These are phyloP conservation scores for Cephonodes hylas DNA, from an alignment of 2,888 invertebrate species.

Conservation along the genomic window DNA sequence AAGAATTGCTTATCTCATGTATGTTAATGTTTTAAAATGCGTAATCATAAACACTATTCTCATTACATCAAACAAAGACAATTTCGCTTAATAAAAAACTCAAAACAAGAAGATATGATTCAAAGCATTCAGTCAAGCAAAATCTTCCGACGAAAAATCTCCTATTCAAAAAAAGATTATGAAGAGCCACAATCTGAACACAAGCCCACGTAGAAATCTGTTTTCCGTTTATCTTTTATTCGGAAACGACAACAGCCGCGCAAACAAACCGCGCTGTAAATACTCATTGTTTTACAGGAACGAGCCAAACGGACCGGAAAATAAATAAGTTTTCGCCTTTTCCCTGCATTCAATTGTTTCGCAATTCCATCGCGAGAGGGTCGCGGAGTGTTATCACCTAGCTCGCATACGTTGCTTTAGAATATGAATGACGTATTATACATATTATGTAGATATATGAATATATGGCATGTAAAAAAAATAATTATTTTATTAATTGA, in stretches of 20 bases:
- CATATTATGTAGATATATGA: no score
- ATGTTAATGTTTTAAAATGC: no score
- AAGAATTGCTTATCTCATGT: no score
- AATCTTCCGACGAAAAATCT: neutral
- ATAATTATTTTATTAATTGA: no score
- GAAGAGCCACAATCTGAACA: neutral
- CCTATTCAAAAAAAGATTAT: neutral
- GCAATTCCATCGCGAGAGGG: neutral
- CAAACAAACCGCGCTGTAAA: constrained; percentile 2
- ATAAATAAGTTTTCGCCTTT: constrained; percentile 5
- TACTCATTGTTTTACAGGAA: neutral
- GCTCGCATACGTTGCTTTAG: no score
- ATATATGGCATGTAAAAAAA: no score
- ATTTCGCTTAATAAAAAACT: no score
- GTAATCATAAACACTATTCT: no score
- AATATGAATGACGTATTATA: no score
- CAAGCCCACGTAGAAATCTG: neutral
- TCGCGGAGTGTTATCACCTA: neutral
- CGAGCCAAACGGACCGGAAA: neutral
- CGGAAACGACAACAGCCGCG: neutral
- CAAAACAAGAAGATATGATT: no score
- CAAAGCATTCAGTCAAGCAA: no score
- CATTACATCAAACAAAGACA: no score
- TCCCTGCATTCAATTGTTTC: neutral
- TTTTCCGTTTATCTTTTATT: constrained; percentile 3